These are phyloP conservation scores for Digitonthophagus gazella DNA, from an alignment of 2,888 invertebrate species.

Conservation along the genomic window DNA sequence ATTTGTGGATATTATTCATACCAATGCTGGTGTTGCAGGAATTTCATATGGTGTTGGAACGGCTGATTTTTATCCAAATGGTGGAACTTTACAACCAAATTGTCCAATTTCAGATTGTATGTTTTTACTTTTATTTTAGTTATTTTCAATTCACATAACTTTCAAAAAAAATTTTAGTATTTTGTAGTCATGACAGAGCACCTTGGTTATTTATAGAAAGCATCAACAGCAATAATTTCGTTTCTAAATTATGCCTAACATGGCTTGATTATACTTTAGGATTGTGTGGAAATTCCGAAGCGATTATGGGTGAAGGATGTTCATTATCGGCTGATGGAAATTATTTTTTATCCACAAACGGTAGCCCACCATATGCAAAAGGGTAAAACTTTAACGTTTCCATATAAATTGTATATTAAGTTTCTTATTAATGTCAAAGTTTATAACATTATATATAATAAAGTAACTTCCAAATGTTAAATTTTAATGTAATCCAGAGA, in stretches of 20 bases:
- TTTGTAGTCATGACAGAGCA: constrained; percentile 54
- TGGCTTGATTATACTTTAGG: constrained; percentile 9
- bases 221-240: constrained; percentile 25
- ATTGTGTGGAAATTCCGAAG: constrained; percentile 12
- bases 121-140: not conserved
- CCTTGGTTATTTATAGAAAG: constrained; percentile 25
- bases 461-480: no score
- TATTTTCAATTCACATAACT: no score
- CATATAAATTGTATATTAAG: not conserved
- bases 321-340: not conserved
- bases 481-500: no score
- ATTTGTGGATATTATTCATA: constrained; percentile 71
- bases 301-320: constrained; percentile 19
- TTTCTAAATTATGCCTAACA: constrained; percentile 19
- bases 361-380: constrained; percentile 14
- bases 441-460: no score
- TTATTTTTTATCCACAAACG: constrained; percentile 20
- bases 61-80: constrained; percentile 71
- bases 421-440: no score
- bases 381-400: not conserved
- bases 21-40: constrained; percentile 68
- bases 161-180: constrained; percentile 60
- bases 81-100: constrained; percentile 67
- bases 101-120: constrained; percentile 52
- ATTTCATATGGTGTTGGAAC: constrained; percentile 65